Evolutionary conservation across 2,797 vertebrate species (phyloP).

Genomic region (Huso huso): DNA sequence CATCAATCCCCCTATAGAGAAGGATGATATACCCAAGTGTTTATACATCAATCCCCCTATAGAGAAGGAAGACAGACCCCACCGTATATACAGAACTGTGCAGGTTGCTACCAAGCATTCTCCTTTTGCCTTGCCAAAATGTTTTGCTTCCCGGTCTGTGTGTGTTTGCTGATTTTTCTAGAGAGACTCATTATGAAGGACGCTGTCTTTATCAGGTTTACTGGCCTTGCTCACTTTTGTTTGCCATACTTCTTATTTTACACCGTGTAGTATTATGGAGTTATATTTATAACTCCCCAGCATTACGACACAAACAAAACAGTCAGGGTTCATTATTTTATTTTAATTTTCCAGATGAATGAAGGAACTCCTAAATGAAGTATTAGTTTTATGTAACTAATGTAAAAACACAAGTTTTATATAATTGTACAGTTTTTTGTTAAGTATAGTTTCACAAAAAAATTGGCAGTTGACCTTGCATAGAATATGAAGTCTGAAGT

Average conservation of each 20-base stretch:
- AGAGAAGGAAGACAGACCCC: no score
- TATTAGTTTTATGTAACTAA: constrained; percentile 97
- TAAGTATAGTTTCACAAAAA: constrained; percentile 38
- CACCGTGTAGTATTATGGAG: constrained; percentile 84
- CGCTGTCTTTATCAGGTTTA: constrained; percentile 39
- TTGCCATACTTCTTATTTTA: constrained; percentile 52
- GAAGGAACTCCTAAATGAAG: constrained; percentile 97
- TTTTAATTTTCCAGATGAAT: constrained; percentile 63
- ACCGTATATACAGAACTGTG: no score
- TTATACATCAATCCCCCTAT: no score
- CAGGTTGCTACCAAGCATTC: no score
- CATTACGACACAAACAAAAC: constrained; percentile 81
- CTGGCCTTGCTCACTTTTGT: constrained; percentile 45
- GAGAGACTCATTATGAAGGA: constrained; percentile 32
- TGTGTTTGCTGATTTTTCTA: background rate
- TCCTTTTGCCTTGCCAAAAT: no score
- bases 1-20: no score
- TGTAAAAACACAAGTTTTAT: constrained; percentile 98
- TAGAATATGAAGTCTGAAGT: constrained; percentile 36
- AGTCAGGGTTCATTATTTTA: constrained; percentile 44
- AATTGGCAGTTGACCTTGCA: constrained; percentile 48
- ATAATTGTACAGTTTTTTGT: constrained; percentile 93
- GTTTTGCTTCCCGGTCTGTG: no score
- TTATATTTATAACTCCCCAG: constrained; percentile 82
- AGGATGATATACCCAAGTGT: no score